Percentiles rank a stretch among this genome's conserved stretches.
Conservation (phyloP, 2,797 vertebrate species). For the Vespertilio murinus region DNA sequence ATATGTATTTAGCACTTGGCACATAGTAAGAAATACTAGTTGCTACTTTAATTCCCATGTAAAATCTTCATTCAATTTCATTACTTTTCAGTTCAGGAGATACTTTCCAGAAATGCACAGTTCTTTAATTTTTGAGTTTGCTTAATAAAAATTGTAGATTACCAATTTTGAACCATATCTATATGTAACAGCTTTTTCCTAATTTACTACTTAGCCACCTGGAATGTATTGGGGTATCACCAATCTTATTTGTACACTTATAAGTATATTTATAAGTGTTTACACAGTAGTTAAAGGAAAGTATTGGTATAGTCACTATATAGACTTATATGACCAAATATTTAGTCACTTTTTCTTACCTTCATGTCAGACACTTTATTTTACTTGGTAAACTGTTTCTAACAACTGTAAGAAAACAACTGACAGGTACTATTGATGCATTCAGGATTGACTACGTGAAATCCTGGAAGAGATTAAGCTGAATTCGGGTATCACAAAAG, state of each 20-base stretch:
- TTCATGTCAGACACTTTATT: neutral
- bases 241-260: neutral
- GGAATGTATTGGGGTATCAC: neutral
- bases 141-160: slow-evolving; percentile 16
- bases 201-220: neutral
- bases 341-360: neutral
- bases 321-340: neutral
- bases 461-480: slow-evolving; percentile 19
- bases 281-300: slow-evolving; percentile 35
- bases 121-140: slow-evolving; percentile 57
- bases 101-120: slow-evolving; percentile 21
- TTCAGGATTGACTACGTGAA: slow-evolving; percentile 15
- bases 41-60: neutral
- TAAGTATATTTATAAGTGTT: slow-evolving; percentile 31
- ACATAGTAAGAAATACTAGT: slow-evolving; percentile 39
- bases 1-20: neutral
- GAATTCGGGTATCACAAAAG: neutral
- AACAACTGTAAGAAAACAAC: slow-evolving; percentile 10
- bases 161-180: slow-evolving; percentile 10
- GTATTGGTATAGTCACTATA: neutral
- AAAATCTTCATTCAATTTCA: slow-evolving; percentile 44
- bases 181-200: neutral
- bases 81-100: slow-evolving; percentile 11
- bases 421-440: neutral
- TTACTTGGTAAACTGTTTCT: slow-evolving; percentile 42